Base-by-base conservation (phyloP, 2,888 invertebrate species). In the Hydraecia micacea region DNA sequence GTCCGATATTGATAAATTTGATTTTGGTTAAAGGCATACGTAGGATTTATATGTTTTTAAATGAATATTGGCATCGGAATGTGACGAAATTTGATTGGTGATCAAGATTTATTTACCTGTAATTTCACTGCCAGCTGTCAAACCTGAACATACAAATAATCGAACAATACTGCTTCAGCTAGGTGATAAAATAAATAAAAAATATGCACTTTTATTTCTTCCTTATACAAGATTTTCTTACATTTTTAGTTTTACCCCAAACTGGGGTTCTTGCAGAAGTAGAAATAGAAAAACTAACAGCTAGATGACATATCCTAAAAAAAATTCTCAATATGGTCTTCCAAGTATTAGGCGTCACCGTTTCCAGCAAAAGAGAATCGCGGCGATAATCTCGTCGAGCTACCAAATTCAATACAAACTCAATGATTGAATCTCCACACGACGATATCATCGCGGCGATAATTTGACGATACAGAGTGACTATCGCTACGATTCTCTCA, bases 1-100 rank as follows among this genome's bases (percentile, higher is more conserved):
- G 32, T 62, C 42, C 5, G 28, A 32, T 79, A 66, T 66, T 77
- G 42, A 60, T 79, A 39, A 25, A 52, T 18, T 80, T 67, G 28
- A 65, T 80, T 65, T 73, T 25, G 13, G n/a, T 28, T 60, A 75
- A 75, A 60, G 32, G 25, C 2, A 8, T 32, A 32, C 8, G 60
- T 8, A 18, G 18, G 8, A 62, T 62, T 32, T 28, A 28, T 62
- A 21, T 32, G 9, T 52, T 32, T 49, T 32, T 0, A 15, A 25
- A 49, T 5, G 15, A 15, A 69, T 32, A 49, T 65, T 15, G n/a
- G 52, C 18, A 39, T 25, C 11, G 7, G 49, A 25, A 28, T 62
- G 9, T n/a, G 7, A 46, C 13, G 46, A 46, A 46, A 46, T 46
- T 0, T 13, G 13, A 13, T 46, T 46, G 25, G 55, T 25, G 25